Conservation (phyloP, 2,797 vertebrate genomes). For the Ambastaia sidthimunki region DNA sequence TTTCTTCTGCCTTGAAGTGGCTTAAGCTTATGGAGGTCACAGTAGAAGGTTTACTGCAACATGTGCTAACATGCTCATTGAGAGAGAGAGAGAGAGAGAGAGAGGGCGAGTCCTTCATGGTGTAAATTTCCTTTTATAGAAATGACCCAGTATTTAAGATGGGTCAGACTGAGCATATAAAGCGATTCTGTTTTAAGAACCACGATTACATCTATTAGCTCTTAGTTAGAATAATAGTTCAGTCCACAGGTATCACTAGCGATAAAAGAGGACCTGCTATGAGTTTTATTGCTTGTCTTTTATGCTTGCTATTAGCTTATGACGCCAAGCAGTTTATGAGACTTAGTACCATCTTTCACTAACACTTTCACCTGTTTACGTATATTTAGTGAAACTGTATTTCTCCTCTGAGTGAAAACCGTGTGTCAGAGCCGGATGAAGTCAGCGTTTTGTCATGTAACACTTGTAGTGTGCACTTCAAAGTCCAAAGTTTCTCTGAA, state of each 20-base stretch:
- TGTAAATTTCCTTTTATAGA: not conserved
- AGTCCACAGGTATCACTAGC: not conserved
- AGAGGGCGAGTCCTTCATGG: not conserved
- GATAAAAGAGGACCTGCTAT: not conserved
- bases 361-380: not conserved
- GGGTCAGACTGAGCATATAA: not conserved
- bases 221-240: not conserved
- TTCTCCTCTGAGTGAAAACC: not conserved
- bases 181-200: not conserved
- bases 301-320: not conserved
- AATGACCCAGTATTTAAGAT: not conserved
- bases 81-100: no score
- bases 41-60: not conserved
- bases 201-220: not conserved
- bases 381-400: not conserved
- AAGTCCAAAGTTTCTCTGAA: constrained; percentile 1
- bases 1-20: not conserved
- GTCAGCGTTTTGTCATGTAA: not conserved
- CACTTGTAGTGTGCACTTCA: not conserved
- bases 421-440: not conserved
- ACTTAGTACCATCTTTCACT: not conserved
- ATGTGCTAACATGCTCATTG: constrained; percentile 15
- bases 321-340: not conserved
- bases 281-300: not conserved
- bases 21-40: constrained; percentile 13